Evolutionary conservation across 1,140 invertebrate species (phyloP), one percentile per base, ranked within the genome.

Genomic region (Drosophila mauritiana): DNA sequence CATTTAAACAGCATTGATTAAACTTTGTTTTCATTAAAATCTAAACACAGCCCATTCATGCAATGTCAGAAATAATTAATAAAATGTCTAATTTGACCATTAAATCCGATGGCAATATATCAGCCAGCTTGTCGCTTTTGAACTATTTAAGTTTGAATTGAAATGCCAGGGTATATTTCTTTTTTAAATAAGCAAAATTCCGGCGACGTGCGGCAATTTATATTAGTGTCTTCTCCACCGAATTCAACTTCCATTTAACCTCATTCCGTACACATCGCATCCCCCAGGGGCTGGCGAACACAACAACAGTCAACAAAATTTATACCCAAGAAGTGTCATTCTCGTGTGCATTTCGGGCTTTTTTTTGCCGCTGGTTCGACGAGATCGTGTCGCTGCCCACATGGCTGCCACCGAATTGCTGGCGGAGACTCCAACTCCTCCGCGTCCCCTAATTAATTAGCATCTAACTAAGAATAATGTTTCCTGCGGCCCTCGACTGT

Each of bases 401-500:
- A 83, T 61, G 75, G 37, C 25, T 70, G 78, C 72, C 59, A 62
- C 64, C 63, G 57, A 61, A 72, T n/a, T 31, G 34, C 37, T 39
- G 37, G 37, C 0, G 31, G 31, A 31, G 31, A 37, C 48, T 68
- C 27, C 45, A 40, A 64, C 59, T 51, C 57, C 72, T 72, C 58
- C 56, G 53, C 53, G 69, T 78, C 61, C 64, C 59, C 74, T 84
- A 88, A 88, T 88, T 88, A 88, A 88, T 88, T 88, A 89, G 83
- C 80, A 89, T 88, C 83, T 80, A 89, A 88, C 84, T 72, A 89
- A 88, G 83, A 88, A 89, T 88, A 88, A 88, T 88, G 83, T 83
- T 88, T 88, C 83, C 83, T 89, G 83, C 68, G 69, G 62, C 40
- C 49, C 57, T 62, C 39, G 39, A 82, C 84, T 88, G 83, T 88